A percentile compares a stretch with the other conserved stretches of the same genome.
Conservation (phyloP, 2,113 vertebrate genomes). For the Leptobrachium leishanense region DNA sequence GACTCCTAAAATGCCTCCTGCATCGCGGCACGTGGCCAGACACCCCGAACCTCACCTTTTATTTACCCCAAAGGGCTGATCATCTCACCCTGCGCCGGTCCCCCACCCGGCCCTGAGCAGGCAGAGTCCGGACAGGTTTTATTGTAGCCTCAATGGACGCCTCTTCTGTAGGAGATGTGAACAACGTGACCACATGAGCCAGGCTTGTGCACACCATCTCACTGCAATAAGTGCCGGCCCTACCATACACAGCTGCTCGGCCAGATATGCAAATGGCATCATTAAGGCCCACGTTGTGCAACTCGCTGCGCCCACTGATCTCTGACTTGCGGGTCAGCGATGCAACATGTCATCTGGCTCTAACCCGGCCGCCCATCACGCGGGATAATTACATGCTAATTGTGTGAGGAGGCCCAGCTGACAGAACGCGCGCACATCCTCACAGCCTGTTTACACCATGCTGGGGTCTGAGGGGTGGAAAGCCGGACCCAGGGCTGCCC, state of each 20-base stretch:
- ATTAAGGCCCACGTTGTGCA: conserved; percentile 25
- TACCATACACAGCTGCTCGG: conserved; percentile 32
- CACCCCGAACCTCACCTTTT: background rate
- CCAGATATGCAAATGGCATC: conserved; percentile 44
- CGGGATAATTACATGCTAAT: conserved; percentile 47
- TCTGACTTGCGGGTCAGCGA: conserved; percentile 44
- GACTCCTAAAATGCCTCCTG: conserved; percentile 30
- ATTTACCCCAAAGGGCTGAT: background rate
- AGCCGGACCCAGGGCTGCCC: conserved; percentile 3
- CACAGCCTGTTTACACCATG: conserved; percentile 40
- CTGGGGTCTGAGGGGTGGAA: conserved; percentile 22
- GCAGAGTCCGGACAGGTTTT: no score
- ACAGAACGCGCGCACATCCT: conserved; percentile 25
- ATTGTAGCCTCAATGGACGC: no score
- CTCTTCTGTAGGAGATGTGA: no score
- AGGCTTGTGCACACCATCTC: background rate
- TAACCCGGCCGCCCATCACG: conserved; percentile 40
- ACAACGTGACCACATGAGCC: background rate
- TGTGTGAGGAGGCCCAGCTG: conserved; percentile 45
- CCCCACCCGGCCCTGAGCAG: no score
- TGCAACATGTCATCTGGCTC: conserved; percentile 44
- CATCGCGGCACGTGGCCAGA: background rate
- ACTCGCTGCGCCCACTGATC: conserved; percentile 38
- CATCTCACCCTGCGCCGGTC: background rate
- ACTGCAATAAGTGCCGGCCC: conserved; percentile 4